Base-by-base conservation (phyloP, 2,888 invertebrate genomes). In the Cerceris ruficornis region DNA sequence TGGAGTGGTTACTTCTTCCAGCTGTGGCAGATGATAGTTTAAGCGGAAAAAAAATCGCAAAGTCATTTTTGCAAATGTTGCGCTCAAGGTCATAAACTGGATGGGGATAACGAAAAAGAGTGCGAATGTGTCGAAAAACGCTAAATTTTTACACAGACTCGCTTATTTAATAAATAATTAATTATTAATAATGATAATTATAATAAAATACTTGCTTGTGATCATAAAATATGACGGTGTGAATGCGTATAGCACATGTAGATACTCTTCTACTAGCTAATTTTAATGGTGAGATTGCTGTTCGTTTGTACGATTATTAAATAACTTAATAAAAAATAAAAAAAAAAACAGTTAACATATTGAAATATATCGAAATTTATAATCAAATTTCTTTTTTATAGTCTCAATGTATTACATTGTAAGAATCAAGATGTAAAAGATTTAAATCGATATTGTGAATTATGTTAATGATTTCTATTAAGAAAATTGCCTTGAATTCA, bases 81-180 rank as follows among this genome's bases (percentile, higher is more conserved):
- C 75, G 82, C 84, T 82, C 77, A 85, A 82, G 60, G 49, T 85
- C 68, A 66, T 72, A 58, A 77, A 82, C 80, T 75, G 75, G 68
- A 69, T 74, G 69, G 61, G 80, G 68, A 77, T 75, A 81, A 80
- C 79, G 85, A 77, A 80, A 80, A 74, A 78, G 78, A 75, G 81
- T 80, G 86, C 72, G 83, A 80, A 73, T 79, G 81, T 81, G 80
- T 84, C 15, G 67, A 78, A 66, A 85, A 82, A 75, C 85, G 78
- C 80, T 82, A 86, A 88, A 89, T 91, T 91, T 90, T 90, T 90
- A 90, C 89, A 90, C 88, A 87, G 85, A 89, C 89, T 88, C 88
- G 90, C 90, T 90, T 90, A 90, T 90, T 88, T 88, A 89, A 89
- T 83, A 84, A 87, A 87, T 85, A 84, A 87, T 81, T 84, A 85